Percentiles rank a stretch among this genome's conserved stretches.
These are phyloP conservation scores for Bradynema listronoti DNA, from an alignment of 1,140 invertebrate species.

Conservation along the genomic window DNA sequence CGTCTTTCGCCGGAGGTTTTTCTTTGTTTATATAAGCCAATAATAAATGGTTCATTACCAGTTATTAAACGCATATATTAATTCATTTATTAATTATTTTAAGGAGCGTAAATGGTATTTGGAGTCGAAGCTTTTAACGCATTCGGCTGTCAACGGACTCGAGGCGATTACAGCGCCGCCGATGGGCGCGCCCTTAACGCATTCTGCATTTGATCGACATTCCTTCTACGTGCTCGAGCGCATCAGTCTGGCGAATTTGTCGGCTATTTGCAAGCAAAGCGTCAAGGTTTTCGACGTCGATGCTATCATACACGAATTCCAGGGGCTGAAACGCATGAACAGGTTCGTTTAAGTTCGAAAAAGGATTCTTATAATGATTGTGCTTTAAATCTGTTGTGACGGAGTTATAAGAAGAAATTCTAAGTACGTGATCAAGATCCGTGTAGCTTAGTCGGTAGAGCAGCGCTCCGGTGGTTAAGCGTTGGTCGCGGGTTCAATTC, in stretches of 20 bases:
- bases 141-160: constrained; percentile 24
- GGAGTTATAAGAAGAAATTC: too few relatives aligned
- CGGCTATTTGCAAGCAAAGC: constrained; percentile 36
- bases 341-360: constrained; percentile 18
- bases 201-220: not conserved
- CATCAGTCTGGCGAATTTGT: constrained; percentile 13
- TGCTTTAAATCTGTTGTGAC: too few relatives aligned
- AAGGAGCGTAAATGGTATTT: constrained; percentile 27
- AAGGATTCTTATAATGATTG: too few relatives aligned
- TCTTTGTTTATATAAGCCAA: too few relatives aligned
- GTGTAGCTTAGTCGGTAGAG: too few relatives aligned
- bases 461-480: too few relatives aligned
- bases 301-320: constrained; percentile 30
- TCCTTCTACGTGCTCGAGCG: constrained; percentile 32
- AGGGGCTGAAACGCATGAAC: not conserved
- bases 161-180: not conserved
- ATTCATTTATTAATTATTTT: constrained; percentile 4
- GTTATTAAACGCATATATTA: too few relatives aligned
- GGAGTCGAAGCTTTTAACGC: constrained; percentile 17
- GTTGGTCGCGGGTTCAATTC: too few relatives aligned
- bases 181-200: too few relatives aligned
- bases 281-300: constrained; percentile 28
- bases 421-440: too few relatives aligned
- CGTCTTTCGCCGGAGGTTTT: too few relatives aligned
- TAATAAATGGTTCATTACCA: too few relatives aligned